Evolutionary conservation across 2,797 vertebrate genomes (phyloP).

Genomic region (Urocyon cinereoargenteus): DNA sequence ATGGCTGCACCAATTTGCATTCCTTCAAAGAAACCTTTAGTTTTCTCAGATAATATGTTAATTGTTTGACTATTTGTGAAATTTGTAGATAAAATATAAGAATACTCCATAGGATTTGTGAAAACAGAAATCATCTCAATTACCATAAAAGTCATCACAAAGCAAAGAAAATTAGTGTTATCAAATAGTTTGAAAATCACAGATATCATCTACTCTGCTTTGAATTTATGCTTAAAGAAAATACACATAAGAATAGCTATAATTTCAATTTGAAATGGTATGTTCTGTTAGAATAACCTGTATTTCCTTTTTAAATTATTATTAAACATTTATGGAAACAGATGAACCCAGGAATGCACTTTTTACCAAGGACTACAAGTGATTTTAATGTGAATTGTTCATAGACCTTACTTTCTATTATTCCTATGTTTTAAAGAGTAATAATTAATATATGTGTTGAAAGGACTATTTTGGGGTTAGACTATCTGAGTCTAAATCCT

Average conservation of each 20-base stretch:
- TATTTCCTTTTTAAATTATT: neutral
- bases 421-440: neutral
- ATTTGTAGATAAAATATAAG: neutral
- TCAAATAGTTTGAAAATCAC: neutral
- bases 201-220: neutral
- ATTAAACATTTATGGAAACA: neutral
- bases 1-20: neutral
- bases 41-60: neutral
- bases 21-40: neutral
- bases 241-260: neutral
- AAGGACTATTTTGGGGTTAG: neutral
- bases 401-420: neutral
- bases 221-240: neutral
- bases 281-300: neutral
- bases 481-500: neutral
- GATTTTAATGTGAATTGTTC: neutral
- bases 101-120: neutral
- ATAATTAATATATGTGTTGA: neutral
- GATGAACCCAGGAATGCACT: neutral
- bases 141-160: neutral
- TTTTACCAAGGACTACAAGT: neutral
- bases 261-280: neutral
- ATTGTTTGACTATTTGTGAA: neutral
- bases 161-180: neutral
- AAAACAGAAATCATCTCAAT: neutral